Evolutionary conservation across 2,888 invertebrate species (phyloP).

Genomic region (Chrysolina haemoptera): DNA sequence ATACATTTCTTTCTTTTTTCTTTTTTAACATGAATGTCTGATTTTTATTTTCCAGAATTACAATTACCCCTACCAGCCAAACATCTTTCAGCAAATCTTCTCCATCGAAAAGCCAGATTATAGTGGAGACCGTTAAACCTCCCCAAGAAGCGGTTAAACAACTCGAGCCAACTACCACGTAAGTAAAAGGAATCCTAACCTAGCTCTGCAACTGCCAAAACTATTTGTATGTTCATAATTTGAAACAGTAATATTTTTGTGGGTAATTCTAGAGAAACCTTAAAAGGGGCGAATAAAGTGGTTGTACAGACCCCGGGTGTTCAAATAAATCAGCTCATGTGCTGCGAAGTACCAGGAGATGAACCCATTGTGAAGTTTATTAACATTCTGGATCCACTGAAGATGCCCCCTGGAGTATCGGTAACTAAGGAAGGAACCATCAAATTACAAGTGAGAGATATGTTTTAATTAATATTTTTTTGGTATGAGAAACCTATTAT

Average conservation of each 20-base stretch:
- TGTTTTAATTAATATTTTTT: background rate
- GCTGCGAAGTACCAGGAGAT: constrained; percentile 68
- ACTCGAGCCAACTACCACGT: constrained; percentile 20
- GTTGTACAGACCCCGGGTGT: constrained; percentile 63
- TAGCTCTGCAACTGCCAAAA: background rate
- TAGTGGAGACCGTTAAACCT: constrained; percentile 81
- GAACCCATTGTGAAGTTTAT: constrained; percentile 68
- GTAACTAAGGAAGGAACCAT: constrained; percentile 63
- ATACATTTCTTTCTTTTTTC: too few relatives aligned
- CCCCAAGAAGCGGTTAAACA: constrained; percentile 45
- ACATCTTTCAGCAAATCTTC: constrained; percentile 82
- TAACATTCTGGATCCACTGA: constrained; percentile 65
- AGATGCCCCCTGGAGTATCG: constrained; percentile 63
- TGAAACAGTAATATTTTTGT: background rate
- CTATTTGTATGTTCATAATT: background rate
- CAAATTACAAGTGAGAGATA: constrained; percentile 64
- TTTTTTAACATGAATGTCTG: too few relatives aligned
- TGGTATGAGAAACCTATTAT: background rate
- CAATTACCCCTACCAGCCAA: constrained; percentile 68
- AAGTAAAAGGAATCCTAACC: constrained; percentile 11
- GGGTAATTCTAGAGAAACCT: constrained; percentile 43
- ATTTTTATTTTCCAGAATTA: constrained; percentile 66
- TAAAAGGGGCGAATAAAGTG: constrained; percentile 47
- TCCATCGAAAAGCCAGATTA: constrained; percentile 84
- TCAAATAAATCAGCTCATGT: constrained; percentile 67